These are phyloP conservation scores for Pollimyrus isidori DNA, from an alignment of 2,113 vertebrate genomes.

Conservation along the genomic window DNA sequence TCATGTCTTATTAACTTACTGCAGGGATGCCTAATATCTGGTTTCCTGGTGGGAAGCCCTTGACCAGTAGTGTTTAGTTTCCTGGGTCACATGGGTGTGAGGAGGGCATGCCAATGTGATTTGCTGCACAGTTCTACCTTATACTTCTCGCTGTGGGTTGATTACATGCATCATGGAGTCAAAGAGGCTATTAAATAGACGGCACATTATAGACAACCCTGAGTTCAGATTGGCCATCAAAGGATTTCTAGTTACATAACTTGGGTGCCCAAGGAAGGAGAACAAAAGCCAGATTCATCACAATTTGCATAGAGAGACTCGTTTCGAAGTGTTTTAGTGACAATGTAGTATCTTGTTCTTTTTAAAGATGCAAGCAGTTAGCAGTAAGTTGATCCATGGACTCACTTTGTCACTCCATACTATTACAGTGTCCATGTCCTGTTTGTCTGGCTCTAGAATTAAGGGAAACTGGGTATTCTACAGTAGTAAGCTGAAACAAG, in stretches of 20 bases:
- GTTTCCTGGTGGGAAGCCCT: not conserved
- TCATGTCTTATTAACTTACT: not conserved
- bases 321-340: not conserved
- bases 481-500: not conserved
- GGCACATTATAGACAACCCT: not conserved
- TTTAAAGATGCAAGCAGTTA: not conserved
- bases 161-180: not conserved
- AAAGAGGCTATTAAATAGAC: not conserved
- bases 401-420: not conserved
- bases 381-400: not conserved
- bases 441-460: not conserved
- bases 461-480: not conserved
- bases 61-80: not conserved
- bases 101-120: not conserved
- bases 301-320: not conserved
- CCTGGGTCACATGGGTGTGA: not conserved
- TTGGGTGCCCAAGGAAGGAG: not conserved
- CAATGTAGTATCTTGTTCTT: not conserved
- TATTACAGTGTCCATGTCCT: not conserved
- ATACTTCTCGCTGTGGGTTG: not conserved
- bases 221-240: not conserved
- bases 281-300: not conserved
- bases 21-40: not conserved
- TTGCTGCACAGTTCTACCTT: not conserved
- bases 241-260: not conserved